Evolutionary conservation across 1,140 invertebrate species (phyloP).

Genomic region (Armadillidium nasatum): DNA sequence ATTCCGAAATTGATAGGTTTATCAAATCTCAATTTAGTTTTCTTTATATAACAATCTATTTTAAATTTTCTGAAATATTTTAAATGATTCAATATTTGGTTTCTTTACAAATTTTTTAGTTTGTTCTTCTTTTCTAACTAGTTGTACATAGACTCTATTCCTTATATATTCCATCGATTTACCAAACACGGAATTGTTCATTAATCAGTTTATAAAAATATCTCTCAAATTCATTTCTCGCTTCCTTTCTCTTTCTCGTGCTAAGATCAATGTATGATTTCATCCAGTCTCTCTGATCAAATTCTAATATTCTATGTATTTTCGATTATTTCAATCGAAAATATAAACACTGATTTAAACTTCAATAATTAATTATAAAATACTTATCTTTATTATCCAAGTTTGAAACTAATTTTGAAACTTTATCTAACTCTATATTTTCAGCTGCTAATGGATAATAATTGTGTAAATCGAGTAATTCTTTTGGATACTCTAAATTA

Average conservation of each 20-base stretch:
- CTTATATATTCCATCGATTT: neutral
- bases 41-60: neutral
- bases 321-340: neutral
- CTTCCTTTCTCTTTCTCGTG: neutral
- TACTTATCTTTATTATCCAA: neutral
- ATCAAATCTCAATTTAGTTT: constrained; percentile 7
- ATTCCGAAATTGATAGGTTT: neutral
- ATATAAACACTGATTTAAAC: neutral
- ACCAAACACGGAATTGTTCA: neutral
- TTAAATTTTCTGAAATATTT: neutral
- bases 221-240: neutral
- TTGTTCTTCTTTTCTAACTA: neutral
- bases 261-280: neutral
- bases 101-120: neutral
- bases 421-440: neutral
- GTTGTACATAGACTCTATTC: neutral
- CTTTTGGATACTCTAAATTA: too few relatives aligned
- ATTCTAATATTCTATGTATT: neutral
- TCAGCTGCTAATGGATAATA: too few relatives aligned
- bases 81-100: neutral
- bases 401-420: neutral
- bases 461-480: too few relatives aligned
- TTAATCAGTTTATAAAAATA: neutral
- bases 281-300: too few relatives aligned
- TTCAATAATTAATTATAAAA: neutral